Percentiles rank a stretch among this genome's conserved stretches.
phyloP scores from a whole-genome alignment of 2,113 vertebrate species.

The Gambusia affinis region DNA sequence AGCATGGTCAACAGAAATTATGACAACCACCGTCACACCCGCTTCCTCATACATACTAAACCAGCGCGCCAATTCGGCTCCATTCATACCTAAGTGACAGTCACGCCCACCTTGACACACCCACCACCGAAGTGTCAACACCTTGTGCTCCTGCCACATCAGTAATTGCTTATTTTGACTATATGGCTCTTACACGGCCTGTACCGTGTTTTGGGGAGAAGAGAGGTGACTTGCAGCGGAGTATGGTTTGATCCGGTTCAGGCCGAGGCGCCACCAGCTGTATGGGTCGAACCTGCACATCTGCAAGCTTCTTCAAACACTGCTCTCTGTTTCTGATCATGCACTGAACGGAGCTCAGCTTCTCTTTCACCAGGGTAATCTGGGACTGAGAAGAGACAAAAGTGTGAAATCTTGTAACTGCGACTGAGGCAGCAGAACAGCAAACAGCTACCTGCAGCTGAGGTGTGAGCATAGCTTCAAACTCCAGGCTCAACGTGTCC shows the following conservation, averaged over 20 bases:
- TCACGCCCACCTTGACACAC: no score
- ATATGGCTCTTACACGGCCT: no score
- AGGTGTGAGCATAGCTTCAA: conserved; percentile 86
- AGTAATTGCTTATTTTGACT: no score
- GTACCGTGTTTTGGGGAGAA: conserved; percentile 92
- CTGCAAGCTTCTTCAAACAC: conserved; percentile 84
- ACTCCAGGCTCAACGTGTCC: conserved; percentile 84
- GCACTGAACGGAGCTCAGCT: conserved; percentile 84
- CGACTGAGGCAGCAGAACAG: neutral
- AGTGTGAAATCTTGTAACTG: neutral
- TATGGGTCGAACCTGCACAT: conserved; percentile 83
- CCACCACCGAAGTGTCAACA: no score
- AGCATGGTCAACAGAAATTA: no score
- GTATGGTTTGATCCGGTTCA: conserved; percentile 78
- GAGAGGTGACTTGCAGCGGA: conserved; percentile 80
- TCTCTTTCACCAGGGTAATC: conserved; percentile 84
- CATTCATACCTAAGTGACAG: no score
- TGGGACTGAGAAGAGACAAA: conserved; percentile 77
- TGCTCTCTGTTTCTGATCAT: conserved; percentile 89
- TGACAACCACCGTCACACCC: no score
- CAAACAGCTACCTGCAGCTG: conserved; percentile 85
- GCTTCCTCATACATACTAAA: no score
- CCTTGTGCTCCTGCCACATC: no score
- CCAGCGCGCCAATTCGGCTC: no score
- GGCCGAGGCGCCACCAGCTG: conserved; percentile 87